Percentiles rank a stretch among this genome's conserved stretches.
phyloP scores from a whole-genome alignment of 2,888 invertebrate species.

The Thecophora atra region DNA sequence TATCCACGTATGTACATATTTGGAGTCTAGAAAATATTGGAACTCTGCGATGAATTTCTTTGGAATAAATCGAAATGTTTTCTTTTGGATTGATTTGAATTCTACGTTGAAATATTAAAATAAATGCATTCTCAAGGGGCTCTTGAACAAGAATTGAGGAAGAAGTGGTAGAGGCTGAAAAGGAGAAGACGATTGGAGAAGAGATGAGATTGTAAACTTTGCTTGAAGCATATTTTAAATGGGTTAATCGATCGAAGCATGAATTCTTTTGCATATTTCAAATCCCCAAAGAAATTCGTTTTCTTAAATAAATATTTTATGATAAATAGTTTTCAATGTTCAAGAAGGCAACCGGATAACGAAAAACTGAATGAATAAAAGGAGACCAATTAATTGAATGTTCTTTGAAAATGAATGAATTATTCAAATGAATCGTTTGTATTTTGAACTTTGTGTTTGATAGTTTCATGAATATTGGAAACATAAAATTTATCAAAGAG shows the following conservation, averaged over 20 bases:
- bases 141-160: neutral
- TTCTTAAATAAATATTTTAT: too few relatives aligned
- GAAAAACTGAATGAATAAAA: too few relatives aligned
- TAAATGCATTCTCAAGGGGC: neutral
- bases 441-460: too few relatives aligned
- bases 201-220: neutral
- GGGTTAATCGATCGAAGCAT: neutral
- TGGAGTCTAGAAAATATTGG: neutral
- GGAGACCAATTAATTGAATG: too few relatives aligned
- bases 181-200: neutral
- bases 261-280: too few relatives aligned
- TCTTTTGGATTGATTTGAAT: conserved; percentile 5
- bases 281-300: too few relatives aligned
- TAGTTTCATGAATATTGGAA: too few relatives aligned
- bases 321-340: too few relatives aligned
- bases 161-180: too few relatives aligned
- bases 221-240: neutral
- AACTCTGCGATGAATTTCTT: conserved; percentile 14
- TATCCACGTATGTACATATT: neutral
- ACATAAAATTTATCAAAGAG: too few relatives aligned
- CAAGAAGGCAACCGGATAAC: neutral
- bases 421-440: too few relatives aligned
- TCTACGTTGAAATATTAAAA: conserved; percentile 23
- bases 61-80: neutral
- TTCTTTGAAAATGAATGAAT: too few relatives aligned